A percentile compares a stretch with the other conserved stretches of the same genome.
Conservation (phyloP, 2,797 vertebrate species). For the Dallia pectoralis region DNA sequence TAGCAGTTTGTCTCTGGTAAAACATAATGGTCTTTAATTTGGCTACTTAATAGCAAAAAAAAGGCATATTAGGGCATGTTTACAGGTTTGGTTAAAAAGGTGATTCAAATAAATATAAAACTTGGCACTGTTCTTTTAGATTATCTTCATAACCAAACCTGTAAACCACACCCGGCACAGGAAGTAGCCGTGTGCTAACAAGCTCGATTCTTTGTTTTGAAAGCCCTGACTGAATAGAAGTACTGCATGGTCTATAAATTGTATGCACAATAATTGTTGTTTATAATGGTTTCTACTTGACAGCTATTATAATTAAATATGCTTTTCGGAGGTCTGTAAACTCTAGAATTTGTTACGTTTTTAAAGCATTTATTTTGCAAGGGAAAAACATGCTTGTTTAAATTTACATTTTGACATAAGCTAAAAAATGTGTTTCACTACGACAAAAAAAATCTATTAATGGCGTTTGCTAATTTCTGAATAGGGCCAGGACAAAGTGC, state of each 20-base stretch:
- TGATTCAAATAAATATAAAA: too few species aligned
- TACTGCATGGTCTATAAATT: background rate
- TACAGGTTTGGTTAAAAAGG: too few species aligned
- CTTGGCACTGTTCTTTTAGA: too few species aligned
- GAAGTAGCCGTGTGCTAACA: background rate
- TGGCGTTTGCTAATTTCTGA: background rate
- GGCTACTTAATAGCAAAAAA: too few species aligned
- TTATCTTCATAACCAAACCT: too few species aligned
- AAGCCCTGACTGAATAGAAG: background rate
- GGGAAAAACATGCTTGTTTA: too few species aligned
- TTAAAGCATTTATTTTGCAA: too few species aligned
- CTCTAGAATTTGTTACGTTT: background rate
- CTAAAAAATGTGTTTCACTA: too few species aligned
- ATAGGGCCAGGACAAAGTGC: background rate
- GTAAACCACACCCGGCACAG: constrained; percentile 23
- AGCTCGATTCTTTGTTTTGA: background rate
- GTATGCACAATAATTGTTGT: background rate
- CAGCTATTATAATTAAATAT: background rate
- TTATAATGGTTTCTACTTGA: background rate
- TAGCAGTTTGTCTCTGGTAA: too few species aligned
- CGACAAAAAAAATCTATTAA: background rate
- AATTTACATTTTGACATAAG: background rate
- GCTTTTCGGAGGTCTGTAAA: background rate
- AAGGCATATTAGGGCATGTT: too few species aligned
- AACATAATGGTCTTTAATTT: too few species aligned